These are phyloP conservation scores for Poecile atricapillus DNA, from an alignment of 2,113 vertebrate genomes.

Conservation along the genomic window DNA sequence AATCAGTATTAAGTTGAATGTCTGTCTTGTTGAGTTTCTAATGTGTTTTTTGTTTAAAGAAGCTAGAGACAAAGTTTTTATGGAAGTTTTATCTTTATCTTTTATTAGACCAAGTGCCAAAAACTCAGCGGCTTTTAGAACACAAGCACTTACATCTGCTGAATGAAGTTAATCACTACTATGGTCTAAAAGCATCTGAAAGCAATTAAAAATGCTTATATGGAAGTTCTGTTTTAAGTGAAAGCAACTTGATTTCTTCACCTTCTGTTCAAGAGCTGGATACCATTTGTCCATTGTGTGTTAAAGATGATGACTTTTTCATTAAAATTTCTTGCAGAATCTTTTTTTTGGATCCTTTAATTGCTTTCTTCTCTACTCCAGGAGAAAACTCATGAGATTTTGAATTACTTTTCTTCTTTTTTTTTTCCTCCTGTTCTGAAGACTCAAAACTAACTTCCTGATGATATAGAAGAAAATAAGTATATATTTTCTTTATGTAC, in stretches of 20 bases:
- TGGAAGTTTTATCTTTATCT: not conserved
- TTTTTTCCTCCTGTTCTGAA: not conserved
- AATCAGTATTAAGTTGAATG: not conserved
- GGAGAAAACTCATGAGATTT: not conserved
- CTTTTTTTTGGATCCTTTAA: not conserved
- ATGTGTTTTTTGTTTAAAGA: not conserved
- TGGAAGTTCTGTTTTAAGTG: not conserved
- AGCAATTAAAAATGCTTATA: slow-evolving; percentile 17
- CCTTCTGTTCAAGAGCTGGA: not conserved
- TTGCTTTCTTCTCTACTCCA: not conserved
- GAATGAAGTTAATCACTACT: not conserved
- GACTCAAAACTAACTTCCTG: not conserved
- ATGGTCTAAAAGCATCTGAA: not conserved
- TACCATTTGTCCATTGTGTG: not conserved
- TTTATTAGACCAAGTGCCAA: not conserved
- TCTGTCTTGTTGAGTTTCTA: not conserved
- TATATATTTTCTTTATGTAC: not conserved
- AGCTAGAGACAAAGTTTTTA: not conserved
- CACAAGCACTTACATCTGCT: not conserved
- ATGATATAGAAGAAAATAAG: not conserved
- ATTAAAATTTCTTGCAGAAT: not conserved
- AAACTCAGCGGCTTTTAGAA: not conserved
- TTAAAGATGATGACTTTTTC: not conserved
- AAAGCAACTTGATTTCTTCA: not conserved
- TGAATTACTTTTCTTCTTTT: not conserved